These are phyloP conservation scores for Acrobasis repandana DNA, from an alignment of 2,888 invertebrate species.

Conservation along the genomic window DNA sequence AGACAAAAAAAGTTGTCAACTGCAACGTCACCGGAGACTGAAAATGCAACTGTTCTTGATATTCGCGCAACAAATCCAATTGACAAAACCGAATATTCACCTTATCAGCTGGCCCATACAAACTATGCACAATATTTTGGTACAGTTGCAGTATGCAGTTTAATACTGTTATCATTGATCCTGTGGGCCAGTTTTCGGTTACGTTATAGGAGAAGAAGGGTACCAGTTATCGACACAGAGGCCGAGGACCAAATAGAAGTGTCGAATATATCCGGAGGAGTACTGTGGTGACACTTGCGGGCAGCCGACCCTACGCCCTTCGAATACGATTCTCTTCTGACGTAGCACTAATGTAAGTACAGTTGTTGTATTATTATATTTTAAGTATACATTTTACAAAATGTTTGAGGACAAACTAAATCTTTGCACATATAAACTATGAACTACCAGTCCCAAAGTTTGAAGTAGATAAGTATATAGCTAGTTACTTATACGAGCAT, in stretches of 20 bases:
- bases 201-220: slow-evolving; percentile 64
- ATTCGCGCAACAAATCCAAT: slow-evolving; percentile 52
- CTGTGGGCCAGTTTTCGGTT: slow-evolving; percentile 77
- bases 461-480: no score
- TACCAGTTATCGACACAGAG: slow-evolving; percentile 51
- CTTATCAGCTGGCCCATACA: slow-evolving; percentile 59
- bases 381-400: no score
- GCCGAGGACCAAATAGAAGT: slow-evolving; percentile 84
- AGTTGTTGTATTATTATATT: neutral
- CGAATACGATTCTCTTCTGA: slow-evolving; percentile 82
- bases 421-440: no score
- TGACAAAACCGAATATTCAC: slow-evolving; percentile 66
- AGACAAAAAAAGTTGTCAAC: slow-evolving; percentile 41
- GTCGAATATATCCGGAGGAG: slow-evolving; percentile 84
- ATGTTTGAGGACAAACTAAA: no score
- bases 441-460: no score
- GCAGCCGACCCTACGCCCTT: slow-evolving; percentile 82
- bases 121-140: slow-evolving; percentile 76
- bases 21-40: slow-evolving; percentile 38
- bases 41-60: slow-evolving; percentile 47
- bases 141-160: slow-evolving; percentile 80
- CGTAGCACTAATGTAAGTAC: slow-evolving; percentile 79
- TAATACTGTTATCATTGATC: slow-evolving; percentile 80
- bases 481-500: no score
- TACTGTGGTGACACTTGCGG: slow-evolving; percentile 87